Percentiles rank a stretch among this genome's conserved stretches.
Evolutionary conservation across 2,113 vertebrate species (phyloP).

Genomic region (Sporophila hypoxantha): DNA sequence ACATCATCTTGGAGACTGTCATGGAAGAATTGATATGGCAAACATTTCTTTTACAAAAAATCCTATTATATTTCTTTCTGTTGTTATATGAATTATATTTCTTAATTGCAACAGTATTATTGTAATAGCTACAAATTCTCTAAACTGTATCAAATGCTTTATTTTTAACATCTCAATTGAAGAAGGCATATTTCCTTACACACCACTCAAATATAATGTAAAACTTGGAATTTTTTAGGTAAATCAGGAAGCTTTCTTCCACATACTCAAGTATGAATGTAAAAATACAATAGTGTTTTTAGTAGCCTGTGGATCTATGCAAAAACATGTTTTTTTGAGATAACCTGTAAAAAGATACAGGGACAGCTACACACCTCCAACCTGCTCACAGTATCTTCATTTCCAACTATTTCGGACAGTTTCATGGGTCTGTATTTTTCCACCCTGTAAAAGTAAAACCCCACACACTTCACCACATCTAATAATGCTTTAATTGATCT

Average conservation of each 20-base stretch:
- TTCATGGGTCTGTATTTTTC: slow-evolving; percentile 93
- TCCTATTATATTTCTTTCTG: not conserved
- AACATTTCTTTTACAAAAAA: not conserved
- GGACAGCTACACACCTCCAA: slow-evolving; percentile 73
- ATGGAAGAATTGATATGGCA: not conserved
- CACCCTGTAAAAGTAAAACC: slow-evolving; percentile 74
- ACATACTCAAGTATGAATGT: accelerated
- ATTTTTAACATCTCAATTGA: not conserved
- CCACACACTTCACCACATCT: not conserved
- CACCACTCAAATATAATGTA: not conserved
- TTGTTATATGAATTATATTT: not conserved
- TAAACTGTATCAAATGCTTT: not conserved
- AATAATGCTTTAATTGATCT: not conserved
- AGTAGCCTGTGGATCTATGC: not conserved
- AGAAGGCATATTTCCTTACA: not conserved
- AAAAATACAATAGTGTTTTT: not conserved
- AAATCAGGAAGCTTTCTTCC: not conserved
- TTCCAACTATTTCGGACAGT: slow-evolving; percentile 86
- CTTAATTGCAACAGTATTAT: not conserved
- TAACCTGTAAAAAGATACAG: not conserved
- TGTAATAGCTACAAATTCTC: not conserved
- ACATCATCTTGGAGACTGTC: not conserved
- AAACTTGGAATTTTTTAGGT: not conserved
- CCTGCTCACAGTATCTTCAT: slow-evolving; percentile 94
- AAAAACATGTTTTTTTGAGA: not conserved